phyloP scores from a whole-genome alignment of 1,140 invertebrate genomes.

The Ladona fulva region DNA sequence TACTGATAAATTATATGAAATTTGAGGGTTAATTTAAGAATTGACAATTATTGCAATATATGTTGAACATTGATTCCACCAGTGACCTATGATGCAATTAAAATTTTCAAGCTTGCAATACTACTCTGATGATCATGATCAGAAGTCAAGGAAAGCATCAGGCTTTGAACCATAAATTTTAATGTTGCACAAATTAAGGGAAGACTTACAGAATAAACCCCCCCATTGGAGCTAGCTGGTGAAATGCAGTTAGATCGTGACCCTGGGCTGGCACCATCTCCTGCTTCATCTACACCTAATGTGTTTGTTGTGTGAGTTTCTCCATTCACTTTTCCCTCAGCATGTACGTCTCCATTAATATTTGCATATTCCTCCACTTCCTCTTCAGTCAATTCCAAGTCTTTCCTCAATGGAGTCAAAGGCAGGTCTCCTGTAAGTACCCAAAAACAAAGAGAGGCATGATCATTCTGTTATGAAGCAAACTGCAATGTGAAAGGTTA shows the following conservation, averaged over 20 bases:
- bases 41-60: no score
- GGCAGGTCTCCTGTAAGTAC: background rate
- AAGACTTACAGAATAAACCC: slow-evolving; percentile 67
- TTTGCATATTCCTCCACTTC: background rate
- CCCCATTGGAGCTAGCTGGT: slow-evolving; percentile 74
- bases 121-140: no score
- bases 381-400: background rate
- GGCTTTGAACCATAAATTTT: no score
- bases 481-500: background rate
- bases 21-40: no score
- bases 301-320: background rate
- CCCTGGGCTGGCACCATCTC: slow-evolving; percentile 33
- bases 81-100: no score
- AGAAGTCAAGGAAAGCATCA: no score
- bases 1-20: no score
- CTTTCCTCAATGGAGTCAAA: background rate
- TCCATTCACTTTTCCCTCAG: background rate
- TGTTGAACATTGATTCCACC: no score
- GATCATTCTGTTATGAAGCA: background rate
- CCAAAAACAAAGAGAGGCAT: background rate
- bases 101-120: no score
- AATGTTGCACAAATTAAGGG: no score
- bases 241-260: slow-evolving; percentile 57
- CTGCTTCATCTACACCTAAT: slow-evolving; percentile 25
- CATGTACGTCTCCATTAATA: background rate